These are phyloP conservation scores for Xanthorhoe designata DNA, from an alignment of 2,888 invertebrate genomes.

Conservation along the genomic window DNA sequence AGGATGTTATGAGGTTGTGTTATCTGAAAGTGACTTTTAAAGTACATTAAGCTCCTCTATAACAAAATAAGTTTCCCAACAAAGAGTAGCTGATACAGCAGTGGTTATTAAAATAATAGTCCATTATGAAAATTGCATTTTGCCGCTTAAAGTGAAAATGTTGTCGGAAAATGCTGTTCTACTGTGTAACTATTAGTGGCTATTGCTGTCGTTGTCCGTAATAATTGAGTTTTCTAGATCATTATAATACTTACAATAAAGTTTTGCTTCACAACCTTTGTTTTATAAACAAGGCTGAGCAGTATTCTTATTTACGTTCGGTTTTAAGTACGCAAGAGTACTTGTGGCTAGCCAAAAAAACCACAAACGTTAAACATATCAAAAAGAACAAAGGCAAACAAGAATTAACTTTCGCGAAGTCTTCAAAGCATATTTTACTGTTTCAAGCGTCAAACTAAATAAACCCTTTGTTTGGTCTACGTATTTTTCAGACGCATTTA, in stretches of 20 bases:
- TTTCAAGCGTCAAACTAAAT: conserved; percentile 35
- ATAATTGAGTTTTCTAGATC: background rate
- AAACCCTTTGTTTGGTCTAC: conserved; percentile 33
- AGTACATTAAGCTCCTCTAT: background rate
- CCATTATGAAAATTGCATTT: conserved; percentile 16
- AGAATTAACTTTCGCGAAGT: conserved; percentile 35
- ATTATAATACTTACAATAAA: background rate
- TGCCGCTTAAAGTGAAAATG: conserved; percentile 7
- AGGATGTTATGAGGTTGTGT: background rate
- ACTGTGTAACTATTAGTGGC: background rate
- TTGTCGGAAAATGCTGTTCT: conserved; percentile 5
- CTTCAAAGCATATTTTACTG: conserved; percentile 39
- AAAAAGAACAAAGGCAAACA: conserved; percentile 35
- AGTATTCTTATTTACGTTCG: conserved; percentile 15
- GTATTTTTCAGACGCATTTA: conserved; percentile 32
- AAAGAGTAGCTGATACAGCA: background rate
- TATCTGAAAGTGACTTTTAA: background rate
- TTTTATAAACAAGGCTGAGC: conserved; percentile 1
- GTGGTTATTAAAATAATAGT: conserved; percentile 13
- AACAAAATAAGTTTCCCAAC: background rate
- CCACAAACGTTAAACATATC: conserved; percentile 34
- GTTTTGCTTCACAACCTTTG: background rate
- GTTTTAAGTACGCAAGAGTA: conserved; percentile 11
- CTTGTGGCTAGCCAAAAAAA: conserved; percentile 23
- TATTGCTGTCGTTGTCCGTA: background rate